These are phyloP conservation scores for Polyergus mexicanus DNA, from an alignment of 1,140 invertebrate genomes.

Conservation along the genomic window DNA sequence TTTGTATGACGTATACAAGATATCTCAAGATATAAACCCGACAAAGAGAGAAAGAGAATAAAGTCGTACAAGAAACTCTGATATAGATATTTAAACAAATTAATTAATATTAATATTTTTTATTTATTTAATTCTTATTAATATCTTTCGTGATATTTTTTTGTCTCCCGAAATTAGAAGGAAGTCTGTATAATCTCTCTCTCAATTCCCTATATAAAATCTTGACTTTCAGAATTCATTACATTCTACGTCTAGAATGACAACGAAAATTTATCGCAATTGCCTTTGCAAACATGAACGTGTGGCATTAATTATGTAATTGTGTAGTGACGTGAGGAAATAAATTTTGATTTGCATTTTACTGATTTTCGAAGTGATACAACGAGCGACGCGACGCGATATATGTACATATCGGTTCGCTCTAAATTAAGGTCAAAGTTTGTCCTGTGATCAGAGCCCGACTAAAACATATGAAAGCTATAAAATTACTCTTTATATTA, in stretches of 20 bases:
- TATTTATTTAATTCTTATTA: too few species aligned
- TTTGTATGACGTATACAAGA: not conserved
- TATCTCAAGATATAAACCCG: not conserved
- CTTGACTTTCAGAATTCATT: not conserved
- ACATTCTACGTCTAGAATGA: not conserved
- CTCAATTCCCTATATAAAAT: too few species aligned
- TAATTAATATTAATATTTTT: conserved; percentile 10
- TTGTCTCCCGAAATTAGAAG: not conserved
- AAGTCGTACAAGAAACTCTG: not conserved
- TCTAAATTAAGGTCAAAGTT: conserved; percentile 33
- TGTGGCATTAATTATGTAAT: conserved; percentile 18
- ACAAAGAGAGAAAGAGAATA: not conserved
- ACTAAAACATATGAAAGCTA: not conserved
- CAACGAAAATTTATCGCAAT: not conserved
- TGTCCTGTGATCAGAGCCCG: not conserved
- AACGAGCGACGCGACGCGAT: not conserved
- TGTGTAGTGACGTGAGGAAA: conserved; percentile 7
- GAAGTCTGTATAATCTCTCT: not conserved
- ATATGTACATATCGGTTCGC: not conserved
- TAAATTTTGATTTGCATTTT: not conserved
- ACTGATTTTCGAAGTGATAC: not conserved
- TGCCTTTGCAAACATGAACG: not conserved
- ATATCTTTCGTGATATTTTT: too few species aligned
- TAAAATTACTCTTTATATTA: not conserved
- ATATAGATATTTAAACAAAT: not conserved